A percentile compares a stretch with the other conserved stretches of the same genome.
These are phyloP conservation scores for cattle (Bos taurus) DNA, from an alignment of 2,113 vertebrate species.

Conservation along the genomic window DNA sequence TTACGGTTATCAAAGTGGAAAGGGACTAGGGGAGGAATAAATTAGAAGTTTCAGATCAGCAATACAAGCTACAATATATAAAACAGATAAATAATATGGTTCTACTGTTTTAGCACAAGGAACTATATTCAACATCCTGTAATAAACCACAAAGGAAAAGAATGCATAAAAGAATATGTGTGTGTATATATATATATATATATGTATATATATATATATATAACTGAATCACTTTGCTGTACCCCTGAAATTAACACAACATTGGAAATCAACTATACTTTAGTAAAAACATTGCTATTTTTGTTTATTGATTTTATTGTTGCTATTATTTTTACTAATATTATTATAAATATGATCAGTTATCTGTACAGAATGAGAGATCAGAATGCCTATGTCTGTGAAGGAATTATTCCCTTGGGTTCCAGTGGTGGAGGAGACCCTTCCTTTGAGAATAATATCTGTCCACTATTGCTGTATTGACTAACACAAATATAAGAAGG, in stretches of 20 bases:
- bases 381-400: background rate
- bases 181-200: rapidly evolving
- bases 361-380: background rate
- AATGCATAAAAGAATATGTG: background rate
- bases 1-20: background rate
- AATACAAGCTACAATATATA: background rate
- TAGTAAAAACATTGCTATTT: background rate
- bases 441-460: background rate
- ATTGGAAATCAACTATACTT: background rate
- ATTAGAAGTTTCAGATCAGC: background rate
- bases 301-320: background rate
- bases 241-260: background rate
- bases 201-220: too few relatives aligned
- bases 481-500: background rate
- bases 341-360: background rate
- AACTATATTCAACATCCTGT: background rate
- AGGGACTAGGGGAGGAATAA: background rate
- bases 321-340: background rate
- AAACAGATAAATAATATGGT: background rate
- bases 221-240: background rate
- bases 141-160: background rate
- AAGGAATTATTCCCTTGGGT: background rate
- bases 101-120: background rate
- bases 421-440: background rate
- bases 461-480: background rate